phyloP scores from a whole-genome alignment of 2,797 vertebrate species.

The Bucorvus abyssinicus region DNA sequence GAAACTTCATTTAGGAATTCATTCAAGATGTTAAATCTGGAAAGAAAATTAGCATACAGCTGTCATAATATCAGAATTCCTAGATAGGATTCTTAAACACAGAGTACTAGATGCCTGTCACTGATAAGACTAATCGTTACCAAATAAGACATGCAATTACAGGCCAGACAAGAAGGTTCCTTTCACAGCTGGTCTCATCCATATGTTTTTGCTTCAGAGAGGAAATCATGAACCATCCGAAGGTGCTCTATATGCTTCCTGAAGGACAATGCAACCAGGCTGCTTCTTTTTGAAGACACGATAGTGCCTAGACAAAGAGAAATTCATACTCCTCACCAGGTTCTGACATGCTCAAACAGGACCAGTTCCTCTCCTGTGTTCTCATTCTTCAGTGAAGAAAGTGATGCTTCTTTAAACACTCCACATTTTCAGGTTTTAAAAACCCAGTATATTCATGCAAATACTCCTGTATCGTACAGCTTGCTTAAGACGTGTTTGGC shows the following conservation, averaged over 20 bases:
- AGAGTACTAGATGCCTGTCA: neutral
- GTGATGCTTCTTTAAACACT: neutral
- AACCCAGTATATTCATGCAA: neutral
- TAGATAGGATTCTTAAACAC: neutral
- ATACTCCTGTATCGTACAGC: neutral
- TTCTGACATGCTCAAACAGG: neutral
- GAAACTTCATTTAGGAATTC: neutral
- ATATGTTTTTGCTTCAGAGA: neutral
- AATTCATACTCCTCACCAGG: neutral
- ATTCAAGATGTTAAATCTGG: neutral
- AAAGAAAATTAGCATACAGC: constrained; percentile 16
- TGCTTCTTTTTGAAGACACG: neutral
- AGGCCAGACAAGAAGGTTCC: neutral
- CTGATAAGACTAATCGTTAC: neutral
- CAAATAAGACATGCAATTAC: neutral
- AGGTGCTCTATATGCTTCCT: neutral
- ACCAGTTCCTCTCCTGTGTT: neutral
- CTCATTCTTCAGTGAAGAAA: neutral
- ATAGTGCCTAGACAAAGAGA: neutral
- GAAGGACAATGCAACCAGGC: neutral
- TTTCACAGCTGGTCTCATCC: neutral
- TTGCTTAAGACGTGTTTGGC: constrained; percentile 15
- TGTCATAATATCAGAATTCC: constrained; percentile 17
- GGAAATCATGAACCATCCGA: neutral
- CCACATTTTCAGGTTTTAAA: neutral